Evolutionary conservation across 2,797 vertebrate species (phyloP), one percentile per base, ranked within the genome.

Genomic region (Ptychobarbus kaznakovi): DNA sequence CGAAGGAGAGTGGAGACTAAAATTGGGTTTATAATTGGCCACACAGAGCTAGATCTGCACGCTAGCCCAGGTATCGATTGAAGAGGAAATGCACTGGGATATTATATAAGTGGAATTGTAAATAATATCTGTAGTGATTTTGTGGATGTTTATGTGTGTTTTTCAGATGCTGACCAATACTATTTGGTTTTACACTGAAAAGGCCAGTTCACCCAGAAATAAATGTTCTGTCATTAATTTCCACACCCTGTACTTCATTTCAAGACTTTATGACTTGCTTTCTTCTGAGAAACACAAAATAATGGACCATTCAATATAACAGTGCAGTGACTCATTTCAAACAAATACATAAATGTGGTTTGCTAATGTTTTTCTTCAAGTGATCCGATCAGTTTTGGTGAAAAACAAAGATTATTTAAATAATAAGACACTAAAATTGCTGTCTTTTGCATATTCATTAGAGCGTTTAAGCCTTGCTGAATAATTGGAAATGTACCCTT

Each of bases 1-100:
- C 73, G 83, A 66, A 74, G 38, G 53, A 88, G 73, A 80, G 44
- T 63, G 61, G 83, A 82, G 72, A 82, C 74, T 81, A 56, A 89
- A 86, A 87, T 51, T 87, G 68, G 80, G 65, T 81, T 88, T 83
- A 84, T 87, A 88, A 92, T 90, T 91, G 87, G 87, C 70, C 75
- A 80, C 69, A 87, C 42, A 84, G 82, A 88, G 78, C 73, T 75
- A 73, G 63, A 81, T 58, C 61, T 61, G 35, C 58, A 61, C 38
- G 63, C 35, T 56, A 16, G 81, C 3, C 10, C 81, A 75, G 42
- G 46, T 69, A 81, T 53, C 53, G 20, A 18, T 16, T 83, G 7
- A 65, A 61, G 12, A 18, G 42, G 28, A 53, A 56, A 56, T 49
- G 11, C n/a, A 12, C 40, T 18, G n/a, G 8, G 32, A 56, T 68